phyloP scores from a whole-genome alignment of 2,888 invertebrate species.

The Hypercompe scribonia region DNA sequence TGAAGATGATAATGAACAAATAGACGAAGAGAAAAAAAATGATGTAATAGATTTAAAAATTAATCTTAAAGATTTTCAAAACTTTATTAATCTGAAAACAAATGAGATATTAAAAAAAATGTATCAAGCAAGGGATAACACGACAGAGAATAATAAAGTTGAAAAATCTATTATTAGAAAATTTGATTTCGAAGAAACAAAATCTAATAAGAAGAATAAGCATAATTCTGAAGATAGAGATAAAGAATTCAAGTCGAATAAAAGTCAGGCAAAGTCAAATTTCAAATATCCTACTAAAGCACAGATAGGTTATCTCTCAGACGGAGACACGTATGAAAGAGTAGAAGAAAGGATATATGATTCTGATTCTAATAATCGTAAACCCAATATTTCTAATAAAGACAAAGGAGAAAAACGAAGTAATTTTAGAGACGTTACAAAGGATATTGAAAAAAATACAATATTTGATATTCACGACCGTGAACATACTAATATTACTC shows the following conservation, averaged over 20 bases:
- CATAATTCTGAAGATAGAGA: not conserved
- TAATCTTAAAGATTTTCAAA: not conserved
- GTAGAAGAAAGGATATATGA: slow-evolving; percentile 9
- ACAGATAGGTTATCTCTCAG: slow-evolving; percentile 1
- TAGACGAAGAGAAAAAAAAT: not conserved
- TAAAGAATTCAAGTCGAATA: not conserved
- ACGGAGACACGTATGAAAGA: slow-evolving; percentile 12
- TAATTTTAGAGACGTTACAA: not conserved
- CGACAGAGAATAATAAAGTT: not conserved
- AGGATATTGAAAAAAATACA: not conserved
- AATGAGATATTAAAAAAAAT: not conserved
- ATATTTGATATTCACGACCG: not conserved
- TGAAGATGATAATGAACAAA: not conserved
- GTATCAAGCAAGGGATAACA: not conserved
- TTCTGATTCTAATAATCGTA: slow-evolving; percentile 3
- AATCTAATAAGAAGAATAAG: not conserved
- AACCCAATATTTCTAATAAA: not conserved
- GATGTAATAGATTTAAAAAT: slow-evolving; percentile 3
- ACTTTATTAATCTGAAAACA: not conserved
- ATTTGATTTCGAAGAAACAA: not conserved
- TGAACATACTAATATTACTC: not conserved
- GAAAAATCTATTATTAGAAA: not conserved
- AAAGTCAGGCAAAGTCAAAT: not conserved
- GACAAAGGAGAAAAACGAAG: not conserved
- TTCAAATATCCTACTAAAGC: not conserved